Percentiles rank a stretch among this genome's conserved stretches.
phyloP scores from a whole-genome alignment of 2,113 vertebrate species.

The Bujurquina vittata region DNA sequence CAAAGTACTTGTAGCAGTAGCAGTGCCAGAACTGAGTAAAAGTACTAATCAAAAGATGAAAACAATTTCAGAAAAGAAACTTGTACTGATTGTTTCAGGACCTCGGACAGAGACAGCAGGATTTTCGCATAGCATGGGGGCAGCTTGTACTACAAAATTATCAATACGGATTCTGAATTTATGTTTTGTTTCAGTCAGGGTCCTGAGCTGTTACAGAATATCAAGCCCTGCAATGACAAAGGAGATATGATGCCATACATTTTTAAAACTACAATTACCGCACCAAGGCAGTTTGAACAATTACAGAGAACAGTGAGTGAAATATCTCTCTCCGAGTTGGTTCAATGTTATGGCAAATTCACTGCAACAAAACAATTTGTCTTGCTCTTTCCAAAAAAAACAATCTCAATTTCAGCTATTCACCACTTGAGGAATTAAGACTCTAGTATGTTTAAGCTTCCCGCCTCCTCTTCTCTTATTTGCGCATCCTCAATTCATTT shows the following conservation, averaged over 20 bases:
- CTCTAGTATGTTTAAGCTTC: neutral
- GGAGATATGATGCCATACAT: neutral
- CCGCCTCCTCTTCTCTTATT: neutral
- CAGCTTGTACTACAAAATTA: neutral
- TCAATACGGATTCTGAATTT: neutral
- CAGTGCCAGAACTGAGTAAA: neutral
- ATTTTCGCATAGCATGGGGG: too few species aligned
- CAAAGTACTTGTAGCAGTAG: neutral
- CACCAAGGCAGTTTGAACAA: too few species aligned
- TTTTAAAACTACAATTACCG: too few species aligned
- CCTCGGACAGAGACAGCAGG: constrained; percentile 1
- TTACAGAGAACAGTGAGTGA: neutral
- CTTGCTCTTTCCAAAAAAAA: neutral
- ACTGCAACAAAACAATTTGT: neutral
- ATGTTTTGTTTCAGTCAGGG: neutral
- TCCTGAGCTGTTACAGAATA: neutral
- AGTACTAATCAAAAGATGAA: neutral
- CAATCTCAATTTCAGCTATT: too few species aligned
- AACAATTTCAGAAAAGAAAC: neutral
- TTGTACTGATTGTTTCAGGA: constrained; percentile 5
- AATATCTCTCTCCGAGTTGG: neutral
- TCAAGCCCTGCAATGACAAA: neutral
- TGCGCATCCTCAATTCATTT: rapidly evolving
- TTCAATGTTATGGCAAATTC: neutral
- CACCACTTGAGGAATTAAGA: too few species aligned